phyloP scores from a whole-genome alignment of 2,888 invertebrate genomes.

The Neoitamus cyanurus region DNA sequence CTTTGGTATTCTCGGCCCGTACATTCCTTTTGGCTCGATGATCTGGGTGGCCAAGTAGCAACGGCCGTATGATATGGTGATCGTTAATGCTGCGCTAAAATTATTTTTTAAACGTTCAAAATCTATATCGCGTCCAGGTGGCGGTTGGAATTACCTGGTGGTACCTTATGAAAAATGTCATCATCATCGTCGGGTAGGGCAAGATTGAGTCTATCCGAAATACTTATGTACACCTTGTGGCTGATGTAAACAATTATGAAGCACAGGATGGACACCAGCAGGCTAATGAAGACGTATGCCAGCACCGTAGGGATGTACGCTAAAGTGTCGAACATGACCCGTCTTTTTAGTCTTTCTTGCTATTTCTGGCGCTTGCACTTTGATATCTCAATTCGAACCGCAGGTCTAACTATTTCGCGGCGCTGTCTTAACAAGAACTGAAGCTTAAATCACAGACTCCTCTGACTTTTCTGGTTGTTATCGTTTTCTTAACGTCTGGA shows the following conservation, averaged over 20 bases:
- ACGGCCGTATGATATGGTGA: neutral
- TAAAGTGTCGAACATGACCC: slow-evolving; percentile 61
- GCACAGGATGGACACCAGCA: slow-evolving; percentile 61
- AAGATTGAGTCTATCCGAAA: slow-evolving; percentile 62
- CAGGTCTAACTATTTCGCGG: neutral
- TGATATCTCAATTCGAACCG: neutral
- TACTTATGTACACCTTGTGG: slow-evolving; percentile 62
- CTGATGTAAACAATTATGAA: slow-evolving; percentile 63
- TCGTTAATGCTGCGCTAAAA: slow-evolving; percentile 27
- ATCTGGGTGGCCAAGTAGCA: slow-evolving; percentile 17
- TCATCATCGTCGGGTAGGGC: slow-evolving; percentile 43
- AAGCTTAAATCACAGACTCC: neutral
- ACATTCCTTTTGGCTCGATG: neutral
- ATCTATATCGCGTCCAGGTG: neutral
- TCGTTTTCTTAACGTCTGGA: neutral
- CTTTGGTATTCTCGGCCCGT: neutral
- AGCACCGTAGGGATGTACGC: slow-evolving; percentile 63
- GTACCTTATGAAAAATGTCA: slow-evolving; percentile 44
- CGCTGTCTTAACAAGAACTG: neutral
- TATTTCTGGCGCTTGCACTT: neutral
- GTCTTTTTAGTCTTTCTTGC: neutral
- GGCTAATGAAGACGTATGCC: slow-evolving; percentile 62
- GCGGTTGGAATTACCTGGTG: slow-evolving; percentile 51
- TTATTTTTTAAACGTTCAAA: neutral
- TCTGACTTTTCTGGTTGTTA: neutral